A percentile compares a stretch with the other conserved stretches of the same genome.
Conservation (phyloP, 2,797 vertebrate species). For the Sebastiscus tertius region DNA sequence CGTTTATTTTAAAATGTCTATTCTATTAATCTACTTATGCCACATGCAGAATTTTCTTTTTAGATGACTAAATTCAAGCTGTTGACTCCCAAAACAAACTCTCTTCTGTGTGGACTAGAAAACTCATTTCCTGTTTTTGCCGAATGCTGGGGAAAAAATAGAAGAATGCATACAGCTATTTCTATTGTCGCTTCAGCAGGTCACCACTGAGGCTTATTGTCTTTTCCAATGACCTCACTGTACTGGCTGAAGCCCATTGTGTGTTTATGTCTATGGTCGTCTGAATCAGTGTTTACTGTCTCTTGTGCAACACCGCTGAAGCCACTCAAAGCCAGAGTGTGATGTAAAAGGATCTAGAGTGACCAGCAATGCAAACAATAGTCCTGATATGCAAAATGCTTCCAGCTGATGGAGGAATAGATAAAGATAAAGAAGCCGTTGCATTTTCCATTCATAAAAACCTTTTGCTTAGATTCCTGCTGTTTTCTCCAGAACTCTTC, state of each 20-base stretch:
- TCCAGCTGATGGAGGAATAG: not conserved
- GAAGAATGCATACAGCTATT: slow-evolving; percentile 4
- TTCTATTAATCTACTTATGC: not conserved
- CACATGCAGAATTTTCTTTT: not conserved
- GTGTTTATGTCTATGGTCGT: slow-evolving; percentile 3
- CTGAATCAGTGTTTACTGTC: slow-evolving; percentile 13
- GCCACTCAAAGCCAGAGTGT: not conserved
- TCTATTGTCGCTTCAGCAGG: slow-evolving; percentile 19
- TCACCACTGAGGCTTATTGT: slow-evolving; percentile 24
- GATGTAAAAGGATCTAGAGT: not conserved
- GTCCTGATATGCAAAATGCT: not conserved
- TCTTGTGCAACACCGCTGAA: not conserved
- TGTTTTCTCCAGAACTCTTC: not conserved
- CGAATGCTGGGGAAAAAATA: slow-evolving; percentile 21
- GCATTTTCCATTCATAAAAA: not conserved
- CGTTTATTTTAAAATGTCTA: not conserved
- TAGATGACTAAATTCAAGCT: not conserved
- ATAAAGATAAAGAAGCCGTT: not conserved
- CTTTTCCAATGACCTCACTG: slow-evolving; percentile 24
- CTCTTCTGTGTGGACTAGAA: slow-evolving; percentile 4
- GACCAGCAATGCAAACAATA: not conserved
- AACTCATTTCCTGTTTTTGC: slow-evolving; percentile 60
- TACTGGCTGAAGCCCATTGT: not conserved
- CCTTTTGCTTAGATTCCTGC: not conserved
- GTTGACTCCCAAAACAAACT: slow-evolving; percentile 13